Evolutionary conservation across 2,113 vertebrate species (phyloP), one percentile per base, ranked within the genome.

Genomic region (Tiliqua scincoides): DNA sequence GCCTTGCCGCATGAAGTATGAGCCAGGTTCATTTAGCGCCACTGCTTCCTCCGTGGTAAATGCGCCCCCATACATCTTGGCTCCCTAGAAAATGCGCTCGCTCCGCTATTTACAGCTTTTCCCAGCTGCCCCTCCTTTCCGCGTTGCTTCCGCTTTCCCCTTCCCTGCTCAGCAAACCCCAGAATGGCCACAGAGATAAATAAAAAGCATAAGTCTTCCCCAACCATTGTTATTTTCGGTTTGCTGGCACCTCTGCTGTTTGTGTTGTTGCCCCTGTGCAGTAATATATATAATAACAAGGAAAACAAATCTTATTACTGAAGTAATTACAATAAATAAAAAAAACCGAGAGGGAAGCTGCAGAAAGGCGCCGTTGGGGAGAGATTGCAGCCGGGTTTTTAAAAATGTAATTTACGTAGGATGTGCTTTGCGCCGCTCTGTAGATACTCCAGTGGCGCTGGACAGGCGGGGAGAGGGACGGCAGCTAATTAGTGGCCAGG

Each of bases 281-380:
- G 90, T 95, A 92, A 94, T 94, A 93, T 94, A 95, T 95, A 96
- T 93, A 96, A 93, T 93, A 95, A 96, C 93, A 95, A 93, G 92
- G 91, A 97, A 79, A 96, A 96, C 95, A 96, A 96, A 96, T 96
- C 94, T 96, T 96, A 96, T 96, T 95, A 95, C 95, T 93, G 86
- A 92, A 95, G 95, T 96, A 95, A 96, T 97, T 96, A 96, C 93
- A 94, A 96, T 96, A 96, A 96, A 96, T 96, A 96, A 96, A 94
- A 96, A 94, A 96, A 95, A 89, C 91, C 0, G 27, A 93, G 93
- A 93, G 79, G 88, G 83, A 90, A 92, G 89, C 92, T 92, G 93
- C 89, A 93, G 89, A 90, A 95, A 94, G 86, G 92, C 85, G 85
- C 87, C 91, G 75, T 89, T 83, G 18, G 94, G 94, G 95, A 96